Evolutionary conservation across 1,140 invertebrate species (phyloP).

Genomic region (Zaprionus nigranus): DNA sequence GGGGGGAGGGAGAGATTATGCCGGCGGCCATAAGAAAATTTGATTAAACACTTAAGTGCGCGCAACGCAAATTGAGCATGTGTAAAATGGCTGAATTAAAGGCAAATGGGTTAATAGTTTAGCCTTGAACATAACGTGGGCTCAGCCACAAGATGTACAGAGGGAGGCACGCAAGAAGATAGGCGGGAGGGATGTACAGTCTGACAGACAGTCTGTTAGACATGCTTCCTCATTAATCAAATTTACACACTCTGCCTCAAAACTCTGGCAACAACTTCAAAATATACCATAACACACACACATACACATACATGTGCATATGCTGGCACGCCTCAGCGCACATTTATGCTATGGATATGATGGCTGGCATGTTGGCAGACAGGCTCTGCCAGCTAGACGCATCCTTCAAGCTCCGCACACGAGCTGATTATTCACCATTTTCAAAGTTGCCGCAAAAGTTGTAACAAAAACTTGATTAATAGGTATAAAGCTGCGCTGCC

Average conservation of each 20-base stretch:
- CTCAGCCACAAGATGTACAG: background rate
- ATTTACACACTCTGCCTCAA: constrained; percentile 69
- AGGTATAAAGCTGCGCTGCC: constrained; percentile 42
- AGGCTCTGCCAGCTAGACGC: constrained; percentile 31
- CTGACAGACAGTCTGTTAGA: constrained; percentile 23
- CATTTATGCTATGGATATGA: background rate
- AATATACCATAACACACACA: constrained; percentile 40
- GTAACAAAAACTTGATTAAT: constrained; percentile 75
- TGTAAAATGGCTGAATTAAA: constrained; percentile 49
- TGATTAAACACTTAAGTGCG: constrained; percentile 36
- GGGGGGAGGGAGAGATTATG: background rate
- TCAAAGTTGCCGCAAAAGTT: constrained; percentile 67
- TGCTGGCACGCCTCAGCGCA: constrained; percentile 4
- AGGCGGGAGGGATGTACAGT: constrained; percentile 24
- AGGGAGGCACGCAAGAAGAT: background rate
- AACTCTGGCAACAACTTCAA: constrained; percentile 59
- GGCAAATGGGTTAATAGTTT: constrained; percentile 41
- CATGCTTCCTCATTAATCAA: constrained; percentile 69
- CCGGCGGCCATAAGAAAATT: constrained; percentile 28
- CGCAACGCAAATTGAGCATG: constrained; percentile 46
- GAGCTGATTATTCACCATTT: constrained; percentile 70
- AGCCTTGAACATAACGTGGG: constrained; percentile 30
- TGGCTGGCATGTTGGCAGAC: background rate
- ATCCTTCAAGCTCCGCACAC: constrained; percentile 52
- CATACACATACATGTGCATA: constrained; percentile 22